These are phyloP conservation scores for Pterocles orientalis DNA, from an alignment of 2,113 vertebrate genomes.

Conservation along the genomic window DNA sequence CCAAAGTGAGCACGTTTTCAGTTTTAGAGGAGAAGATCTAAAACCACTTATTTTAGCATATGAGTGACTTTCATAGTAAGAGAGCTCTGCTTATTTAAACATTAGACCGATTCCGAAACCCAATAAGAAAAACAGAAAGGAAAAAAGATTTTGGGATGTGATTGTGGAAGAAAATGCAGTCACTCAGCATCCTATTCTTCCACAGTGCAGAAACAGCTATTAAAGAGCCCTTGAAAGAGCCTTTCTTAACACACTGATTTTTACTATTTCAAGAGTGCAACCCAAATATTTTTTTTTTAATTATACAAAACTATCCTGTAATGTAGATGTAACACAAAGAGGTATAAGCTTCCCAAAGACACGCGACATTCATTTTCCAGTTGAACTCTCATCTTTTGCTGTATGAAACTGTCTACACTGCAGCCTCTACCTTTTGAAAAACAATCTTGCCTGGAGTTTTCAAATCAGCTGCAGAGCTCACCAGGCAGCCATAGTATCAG, in stretches of 20 bases:
- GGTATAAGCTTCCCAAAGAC: not conserved
- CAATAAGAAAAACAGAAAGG: not conserved
- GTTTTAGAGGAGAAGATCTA: not conserved
- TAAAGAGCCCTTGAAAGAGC: not conserved
- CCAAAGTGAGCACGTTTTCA: not conserved
- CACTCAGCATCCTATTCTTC: not conserved
- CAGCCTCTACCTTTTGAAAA: not conserved
- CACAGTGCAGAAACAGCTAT: not conserved
- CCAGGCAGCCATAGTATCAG: not conserved
- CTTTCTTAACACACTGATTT: not conserved
- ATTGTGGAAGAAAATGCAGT: not conserved
- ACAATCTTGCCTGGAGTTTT: not conserved
- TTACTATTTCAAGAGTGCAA: not conserved
- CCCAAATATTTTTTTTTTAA: not conserved
- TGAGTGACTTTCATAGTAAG: accelerated
- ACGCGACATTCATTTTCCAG: not conserved
- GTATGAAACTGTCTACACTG: not conserved
- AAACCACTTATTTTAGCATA: not conserved
- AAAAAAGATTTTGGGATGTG: not conserved
- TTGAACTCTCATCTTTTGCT: not conserved
- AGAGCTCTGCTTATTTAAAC: not conserved
- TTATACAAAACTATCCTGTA: not conserved
- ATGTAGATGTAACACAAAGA: not conserved
- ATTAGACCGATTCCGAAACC: not conserved
- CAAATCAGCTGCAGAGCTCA: not conserved